These are phyloP conservation scores for Hoplodrina ambigua DNA, from an alignment of 2,888 invertebrate genomes.

Conservation along the genomic window DNA sequence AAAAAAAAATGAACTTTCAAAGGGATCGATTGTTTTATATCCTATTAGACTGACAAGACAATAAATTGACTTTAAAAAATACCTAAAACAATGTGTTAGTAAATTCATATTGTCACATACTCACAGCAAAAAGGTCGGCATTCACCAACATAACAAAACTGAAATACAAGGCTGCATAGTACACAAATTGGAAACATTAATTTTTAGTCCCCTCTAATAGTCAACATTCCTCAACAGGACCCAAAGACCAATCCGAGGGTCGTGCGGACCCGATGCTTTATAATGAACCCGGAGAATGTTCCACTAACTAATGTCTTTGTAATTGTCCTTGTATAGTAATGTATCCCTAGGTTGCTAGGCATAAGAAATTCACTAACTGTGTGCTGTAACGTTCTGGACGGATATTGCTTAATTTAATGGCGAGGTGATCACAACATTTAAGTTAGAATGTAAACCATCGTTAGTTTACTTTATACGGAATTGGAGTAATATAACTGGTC, in stretches of 20 bases:
- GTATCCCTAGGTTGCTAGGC: constrained; percentile 50
- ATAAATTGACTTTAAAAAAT: constrained; percentile 3
- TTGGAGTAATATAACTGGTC: constrained; percentile 34
- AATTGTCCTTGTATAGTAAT: constrained; percentile 70
- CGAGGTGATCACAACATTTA: constrained; percentile 62
- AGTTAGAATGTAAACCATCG: constrained; percentile 57
- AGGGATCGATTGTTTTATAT: neutral
- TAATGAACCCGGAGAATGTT: constrained; percentile 78
- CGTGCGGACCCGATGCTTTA: constrained; percentile 72
- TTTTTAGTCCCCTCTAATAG: constrained; percentile 75
- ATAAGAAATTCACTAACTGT: constrained; percentile 56
- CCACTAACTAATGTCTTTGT: constrained; percentile 72
- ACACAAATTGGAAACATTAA: constrained; percentile 71
- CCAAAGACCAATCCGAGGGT: constrained; percentile 68
- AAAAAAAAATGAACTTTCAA: neutral
- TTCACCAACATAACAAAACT: constrained; percentile 23
- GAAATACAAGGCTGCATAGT: constrained; percentile 42
- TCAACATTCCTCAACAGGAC: constrained; percentile 76
- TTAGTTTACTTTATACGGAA: constrained; percentile 32
- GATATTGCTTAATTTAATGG: constrained; percentile 48
- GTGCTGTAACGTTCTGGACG: constrained; percentile 20
- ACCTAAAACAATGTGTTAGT: neutral
- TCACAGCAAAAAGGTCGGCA: constrained; percentile 36
- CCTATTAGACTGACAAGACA: neutral
- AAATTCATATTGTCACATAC: neutral